phyloP scores from a whole-genome alignment of 2,888 invertebrate species.

The Eudasyphora cyanicolor region DNA sequence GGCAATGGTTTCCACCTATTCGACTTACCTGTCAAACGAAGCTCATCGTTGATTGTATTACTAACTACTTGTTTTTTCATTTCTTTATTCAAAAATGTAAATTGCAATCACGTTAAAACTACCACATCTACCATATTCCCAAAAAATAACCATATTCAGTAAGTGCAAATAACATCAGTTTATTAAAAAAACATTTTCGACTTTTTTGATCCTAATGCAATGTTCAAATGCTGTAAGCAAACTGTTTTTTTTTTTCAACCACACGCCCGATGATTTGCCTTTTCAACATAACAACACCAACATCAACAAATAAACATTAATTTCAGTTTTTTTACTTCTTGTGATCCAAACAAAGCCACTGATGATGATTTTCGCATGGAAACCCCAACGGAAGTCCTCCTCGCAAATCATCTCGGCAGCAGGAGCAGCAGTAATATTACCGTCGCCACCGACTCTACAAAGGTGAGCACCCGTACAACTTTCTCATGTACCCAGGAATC shows the following conservation, averaged over 20 bases:
- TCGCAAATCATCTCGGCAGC: conserved; percentile 48
- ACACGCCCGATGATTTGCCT: conserved; percentile 58
- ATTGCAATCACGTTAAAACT: no score
- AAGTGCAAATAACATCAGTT: no score
- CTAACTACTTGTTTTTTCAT: no score
- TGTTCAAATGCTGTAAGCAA: neutral
- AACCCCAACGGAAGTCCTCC: conserved; percentile 31
- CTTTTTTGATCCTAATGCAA: neutral
- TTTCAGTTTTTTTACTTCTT: conserved; percentile 49
- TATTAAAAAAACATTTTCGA: neutral
- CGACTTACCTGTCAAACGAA: no score
- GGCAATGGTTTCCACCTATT: no score
- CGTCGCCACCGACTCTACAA: no score
- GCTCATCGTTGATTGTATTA: no score
- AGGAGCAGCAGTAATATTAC: conserved; percentile 1
- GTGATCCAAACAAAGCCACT: conserved; percentile 21
- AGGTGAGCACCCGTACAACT: conserved; percentile 46
- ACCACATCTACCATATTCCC: no score
- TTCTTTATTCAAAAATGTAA: no score
- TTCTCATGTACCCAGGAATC: conserved; percentile 13
- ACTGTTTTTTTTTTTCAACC: neutral
- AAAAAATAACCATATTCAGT: no score
- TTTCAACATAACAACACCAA: conserved; percentile 60
- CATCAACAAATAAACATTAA: conserved; percentile 65
- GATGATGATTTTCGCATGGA: conserved; percentile 43